Base-by-base conservation (phyloP, 2,797 vertebrate genomes). In the Coccyzus lansbergi region DNA sequence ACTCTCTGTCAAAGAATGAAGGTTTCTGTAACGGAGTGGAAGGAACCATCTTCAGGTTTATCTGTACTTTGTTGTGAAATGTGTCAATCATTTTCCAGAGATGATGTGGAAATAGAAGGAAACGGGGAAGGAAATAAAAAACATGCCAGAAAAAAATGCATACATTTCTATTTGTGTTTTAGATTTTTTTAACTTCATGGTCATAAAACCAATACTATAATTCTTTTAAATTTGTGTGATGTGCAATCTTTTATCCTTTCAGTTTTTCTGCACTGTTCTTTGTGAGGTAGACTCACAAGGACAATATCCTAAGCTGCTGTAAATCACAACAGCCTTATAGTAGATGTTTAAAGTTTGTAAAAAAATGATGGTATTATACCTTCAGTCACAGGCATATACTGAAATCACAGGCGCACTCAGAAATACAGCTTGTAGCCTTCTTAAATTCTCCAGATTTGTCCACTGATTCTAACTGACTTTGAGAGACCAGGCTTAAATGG, bases 1-100 rank as follows among this genome's bases (percentile, higher is more conserved):
- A 95, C 68, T 88, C 67, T 82, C 81, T 92, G 74, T 72, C 42
- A 62, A 71, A 65, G 63, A 90, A 81, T 77, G 52, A 46, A 49
- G 9, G 21, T 62, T 25, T 92, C 36, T 53, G 63, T 86, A 94
- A 82, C 29, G 62, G 9, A 53, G 67, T 34, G 26, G 26, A 77
- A 88, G 21, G 33, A 80, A 72, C 9, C 31, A 70, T 60, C 36
- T 53, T 69, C 42, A 69, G 31, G 36, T 84, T 81, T 91, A 29
- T 82, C 52, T 81, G 49, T 56, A 56, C n/a, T 88, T 55, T 68
- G 26, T 74, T 60, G 17, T 51, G 78, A 83, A 90, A 85, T 77
- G 46, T 74, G 60, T 10, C 49, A 68, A 34, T 33, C 4, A 29
- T 28, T 85, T 94, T 83, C 58, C 49, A 51, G 64, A 64, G 6